Base-by-base conservation (phyloP, 2,888 invertebrate genomes). In the Lepidochitona cinerea region DNA sequence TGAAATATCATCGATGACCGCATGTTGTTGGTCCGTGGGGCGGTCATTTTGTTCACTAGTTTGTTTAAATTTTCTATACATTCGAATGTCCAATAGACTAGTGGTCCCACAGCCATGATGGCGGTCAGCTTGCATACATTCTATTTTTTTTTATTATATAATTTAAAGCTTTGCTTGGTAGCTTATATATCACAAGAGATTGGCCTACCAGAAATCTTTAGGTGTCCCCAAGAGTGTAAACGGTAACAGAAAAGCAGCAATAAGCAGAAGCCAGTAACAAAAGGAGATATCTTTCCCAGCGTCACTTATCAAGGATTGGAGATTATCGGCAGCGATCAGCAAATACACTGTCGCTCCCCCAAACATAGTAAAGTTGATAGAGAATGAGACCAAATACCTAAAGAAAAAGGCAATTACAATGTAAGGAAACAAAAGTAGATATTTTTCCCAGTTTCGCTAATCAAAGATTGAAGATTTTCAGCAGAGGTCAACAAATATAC, bases 141-240 rank as follows among this genome's bases (percentile, higher is more conserved):
- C n/a, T n/a, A n/a, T n/a, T n/a, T n/a, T n/a, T n/a, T n/a, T n/a
- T n/a, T n/a, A n/a, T n/a, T n/a, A n/a, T n/a, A n/a, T n/a, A n/a
- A n/a, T n/a, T n/a, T n/a, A n/a, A n/a, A n/a, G n/a, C n/a, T n/a
- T n/a, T n/a, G n/a, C n/a, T n/a, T n/a, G n/a, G n/a, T n/a, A n/a
- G n/a, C n/a, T n/a, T n/a, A n/a, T n/a, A n/a, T n/a, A n/a, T n/a
- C n/a, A n/a, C n/a, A n/a, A n/a, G n/a, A n/a, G n/a, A n/a, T n/a
- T n/a, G n/a, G n/a, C n/a, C n/a, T 90, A 96, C 96, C 96, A 95
- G 95, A 96, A 95, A 86, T 96, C 95, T 89, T 96, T 95, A 0
- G 96, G 96, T 78, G 96, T 95, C 66, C 96, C 96, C 7, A 96
- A 92, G 96, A 96, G 96, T 93, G 95, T 94, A 70, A 96, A 90